Percentiles rank a stretch among this genome's conserved stretches.
These are phyloP conservation scores for Diplazon laetatorius DNA, from an alignment of 2,888 invertebrate genomes.

Conservation along the genomic window DNA sequence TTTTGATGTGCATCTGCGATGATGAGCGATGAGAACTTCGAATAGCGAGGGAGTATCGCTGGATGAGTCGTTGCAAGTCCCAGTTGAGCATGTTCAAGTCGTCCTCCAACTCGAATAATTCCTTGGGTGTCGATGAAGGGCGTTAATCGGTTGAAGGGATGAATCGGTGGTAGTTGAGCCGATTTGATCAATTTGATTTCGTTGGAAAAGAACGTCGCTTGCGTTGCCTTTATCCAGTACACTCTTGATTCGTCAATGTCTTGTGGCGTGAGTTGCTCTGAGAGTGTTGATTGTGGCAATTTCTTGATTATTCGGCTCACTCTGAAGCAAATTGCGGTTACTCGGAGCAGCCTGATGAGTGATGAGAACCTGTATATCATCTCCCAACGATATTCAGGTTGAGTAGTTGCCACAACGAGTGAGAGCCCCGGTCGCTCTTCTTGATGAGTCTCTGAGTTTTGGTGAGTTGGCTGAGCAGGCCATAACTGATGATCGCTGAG, in stretches of 20 bases:
- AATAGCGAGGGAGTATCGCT: conserved; percentile 46
- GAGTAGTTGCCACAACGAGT: conserved; percentile 15
- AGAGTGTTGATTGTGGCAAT: too few relatives aligned
- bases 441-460: not conserved
- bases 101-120: conserved; percentile 58
- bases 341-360: not conserved
- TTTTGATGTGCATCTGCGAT: conserved; percentile 54
- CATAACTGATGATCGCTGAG: not conserved
- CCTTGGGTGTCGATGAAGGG: conserved; percentile 61
- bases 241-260: conserved; percentile 1
- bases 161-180: not conserved
- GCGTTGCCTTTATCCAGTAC: conserved; percentile 42
- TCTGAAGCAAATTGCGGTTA: conserved; percentile 40
- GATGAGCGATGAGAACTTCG: conserved; percentile 42
- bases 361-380: conserved; percentile 24
- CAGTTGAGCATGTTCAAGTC: conserved; percentile 47
- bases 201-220: conserved; percentile 27
- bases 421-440: conserved; percentile 32
- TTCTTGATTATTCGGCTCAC: not conserved
- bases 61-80: conserved; percentile 49
- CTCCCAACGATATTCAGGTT: conserved; percentile 45
- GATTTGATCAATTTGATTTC: conserved; percentile 16
- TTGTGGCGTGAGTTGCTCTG: too few relatives aligned
- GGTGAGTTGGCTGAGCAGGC: conserved; percentile 8
- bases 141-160: conserved; percentile 47